phyloP scores from a whole-genome alignment of 2,888 invertebrate genomes.

The Psococerastis gibbosa region DNA sequence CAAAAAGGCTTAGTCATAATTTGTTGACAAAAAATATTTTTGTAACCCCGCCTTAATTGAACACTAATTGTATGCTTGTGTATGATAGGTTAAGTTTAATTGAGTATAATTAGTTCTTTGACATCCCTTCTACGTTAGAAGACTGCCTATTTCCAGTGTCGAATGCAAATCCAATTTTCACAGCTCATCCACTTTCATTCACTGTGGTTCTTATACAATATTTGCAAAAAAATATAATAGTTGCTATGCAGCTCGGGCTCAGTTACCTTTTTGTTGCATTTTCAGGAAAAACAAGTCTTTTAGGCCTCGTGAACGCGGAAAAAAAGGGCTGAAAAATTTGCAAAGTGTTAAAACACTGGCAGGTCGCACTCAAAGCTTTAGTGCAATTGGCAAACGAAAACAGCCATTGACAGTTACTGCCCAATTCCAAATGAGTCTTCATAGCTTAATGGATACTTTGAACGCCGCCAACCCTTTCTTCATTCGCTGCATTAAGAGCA shows the following conservation, averaged over 20 bases:
- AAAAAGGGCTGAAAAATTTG: constrained; percentile 74
- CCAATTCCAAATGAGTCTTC: constrained; percentile 85
- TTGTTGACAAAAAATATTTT: no score
- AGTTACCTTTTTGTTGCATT: constrained; percentile 12
- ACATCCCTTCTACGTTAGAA: background rate
- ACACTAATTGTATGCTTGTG: no score
- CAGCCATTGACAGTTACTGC: constrained; percentile 85
- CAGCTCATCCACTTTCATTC: no score
- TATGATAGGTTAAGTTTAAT: no score
- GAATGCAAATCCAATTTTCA: background rate
- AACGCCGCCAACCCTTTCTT: constrained; percentile 78
- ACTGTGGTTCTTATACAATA: background rate
- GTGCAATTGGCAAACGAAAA: constrained; percentile 40
- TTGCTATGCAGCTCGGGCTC: background rate
- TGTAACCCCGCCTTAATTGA: no score
- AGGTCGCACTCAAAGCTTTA: constrained; percentile 40
- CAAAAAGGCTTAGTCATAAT: no score
- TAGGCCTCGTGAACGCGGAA: constrained; percentile 66
- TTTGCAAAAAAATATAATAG: background rate
- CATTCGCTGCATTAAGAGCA: constrained; percentile 87
- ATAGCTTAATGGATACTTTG: constrained; percentile 80
- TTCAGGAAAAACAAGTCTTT: constrained; percentile 83
- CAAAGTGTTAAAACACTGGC: constrained; percentile 84
- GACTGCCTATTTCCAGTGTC: background rate
- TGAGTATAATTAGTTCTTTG: no score